phyloP scores from a whole-genome alignment of 2,113 vertebrate species.

The Peromyscus polionotus region DNA sequence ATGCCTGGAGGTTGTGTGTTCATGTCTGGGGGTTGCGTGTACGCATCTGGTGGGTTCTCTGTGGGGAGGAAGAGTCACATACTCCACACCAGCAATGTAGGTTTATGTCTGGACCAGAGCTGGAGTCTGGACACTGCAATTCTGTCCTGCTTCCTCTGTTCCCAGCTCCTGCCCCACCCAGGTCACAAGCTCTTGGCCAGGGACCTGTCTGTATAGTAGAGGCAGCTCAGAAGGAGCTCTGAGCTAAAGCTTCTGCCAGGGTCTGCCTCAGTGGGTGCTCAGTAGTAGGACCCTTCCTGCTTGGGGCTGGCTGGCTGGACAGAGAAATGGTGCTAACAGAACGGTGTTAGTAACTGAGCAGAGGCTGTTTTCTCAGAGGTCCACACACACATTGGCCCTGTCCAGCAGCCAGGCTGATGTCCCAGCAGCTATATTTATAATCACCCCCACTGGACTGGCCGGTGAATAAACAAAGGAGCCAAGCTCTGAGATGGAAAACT shows the following conservation, averaged over 20 bases:
- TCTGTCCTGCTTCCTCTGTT: neutral
- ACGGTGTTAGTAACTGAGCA: accelerated
- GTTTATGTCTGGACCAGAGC: neutral
- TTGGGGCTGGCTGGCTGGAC: neutral
- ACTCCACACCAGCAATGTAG: no score
- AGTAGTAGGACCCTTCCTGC: neutral
- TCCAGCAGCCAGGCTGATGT: neutral
- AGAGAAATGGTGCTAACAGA: neutral
- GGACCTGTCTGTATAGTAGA: neutral
- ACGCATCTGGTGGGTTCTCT: neutral
- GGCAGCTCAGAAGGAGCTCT: neutral
- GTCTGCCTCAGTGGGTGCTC: neutral
- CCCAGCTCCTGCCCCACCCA: neutral
- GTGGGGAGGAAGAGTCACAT: neutral
- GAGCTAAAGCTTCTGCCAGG: neutral
- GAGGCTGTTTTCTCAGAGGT: neutral
- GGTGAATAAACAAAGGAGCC: no score
- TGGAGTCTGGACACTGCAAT: neutral
- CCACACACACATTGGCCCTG: neutral
- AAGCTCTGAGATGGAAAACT: neutral
- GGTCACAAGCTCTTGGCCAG: neutral
- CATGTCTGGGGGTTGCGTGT: neutral
- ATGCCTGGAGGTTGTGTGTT: neutral
- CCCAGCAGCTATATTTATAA: neutral
- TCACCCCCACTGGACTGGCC: accelerated